phyloP scores from a whole-genome alignment of 2,888 invertebrate genomes.

The Portevinia maculata region DNA sequence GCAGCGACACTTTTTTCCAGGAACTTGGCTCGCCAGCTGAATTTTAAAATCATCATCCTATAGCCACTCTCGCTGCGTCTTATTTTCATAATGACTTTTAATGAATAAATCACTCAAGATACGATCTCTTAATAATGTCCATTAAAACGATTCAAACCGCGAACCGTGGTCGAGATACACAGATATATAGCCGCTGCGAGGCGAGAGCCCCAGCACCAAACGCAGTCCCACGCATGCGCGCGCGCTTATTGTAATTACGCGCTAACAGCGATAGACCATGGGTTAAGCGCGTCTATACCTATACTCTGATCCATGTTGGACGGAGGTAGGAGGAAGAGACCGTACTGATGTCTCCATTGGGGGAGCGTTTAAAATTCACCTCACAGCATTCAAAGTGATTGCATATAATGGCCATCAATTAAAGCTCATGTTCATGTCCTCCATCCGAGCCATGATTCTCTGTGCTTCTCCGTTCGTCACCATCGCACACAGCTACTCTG shows the following conservation, averaged over 20 bases:
- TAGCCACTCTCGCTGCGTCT: slow-evolving; percentile 61
- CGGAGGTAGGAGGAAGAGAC: slow-evolving; percentile 25
- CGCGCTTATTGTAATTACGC: slow-evolving; percentile 74
- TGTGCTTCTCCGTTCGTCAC: slow-evolving; percentile 8
- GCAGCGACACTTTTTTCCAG: slow-evolving; percentile 70
- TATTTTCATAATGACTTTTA: slow-evolving; percentile 80
- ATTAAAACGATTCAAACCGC: slow-evolving; percentile 78
- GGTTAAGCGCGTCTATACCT: slow-evolving; percentile 37
- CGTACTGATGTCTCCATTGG: slow-evolving; percentile 73
- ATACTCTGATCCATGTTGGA: not conserved
- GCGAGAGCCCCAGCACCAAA: slow-evolving; percentile 59
- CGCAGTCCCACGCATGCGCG: slow-evolving; percentile 73
- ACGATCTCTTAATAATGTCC: slow-evolving; percentile 82
- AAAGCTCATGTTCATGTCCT: slow-evolving; percentile 75
- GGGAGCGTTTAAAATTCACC: slow-evolving; percentile 74
- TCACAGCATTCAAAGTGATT: slow-evolving; percentile 75
- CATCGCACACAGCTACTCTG: not conserved
- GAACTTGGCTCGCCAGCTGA: slow-evolving; percentile 67
- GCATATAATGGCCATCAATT: slow-evolving; percentile 75
- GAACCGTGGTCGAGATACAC: slow-evolving; percentile 73
- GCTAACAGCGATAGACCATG: slow-evolving; percentile 73
- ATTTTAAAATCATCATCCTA: slow-evolving; percentile 69
- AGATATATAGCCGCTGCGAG: slow-evolving; percentile 40
- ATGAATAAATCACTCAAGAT: slow-evolving; percentile 83
- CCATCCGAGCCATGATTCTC: slow-evolving; percentile 57